Percentiles rank a stretch among this genome's conserved stretches.
Evolutionary conservation across 2,797 vertebrate genomes (phyloP).

Genomic region (Mormyrus proboscirostris): DNA sequence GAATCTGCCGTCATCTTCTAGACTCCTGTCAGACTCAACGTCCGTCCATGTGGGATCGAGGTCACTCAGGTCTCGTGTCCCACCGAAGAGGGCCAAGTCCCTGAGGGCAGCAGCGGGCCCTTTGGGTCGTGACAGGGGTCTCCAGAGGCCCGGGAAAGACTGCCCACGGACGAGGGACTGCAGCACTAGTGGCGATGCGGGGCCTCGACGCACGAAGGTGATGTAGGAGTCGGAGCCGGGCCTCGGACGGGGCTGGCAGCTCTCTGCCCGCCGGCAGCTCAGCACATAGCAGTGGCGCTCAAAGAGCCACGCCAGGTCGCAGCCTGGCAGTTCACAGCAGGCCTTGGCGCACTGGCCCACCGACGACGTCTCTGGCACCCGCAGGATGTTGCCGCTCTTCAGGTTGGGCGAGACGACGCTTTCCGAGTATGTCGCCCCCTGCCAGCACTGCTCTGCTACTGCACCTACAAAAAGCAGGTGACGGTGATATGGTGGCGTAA

Average conservation of each 20-base stretch:
- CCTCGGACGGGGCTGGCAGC: constrained; percentile 67
- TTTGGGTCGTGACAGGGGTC: constrained; percentile 39
- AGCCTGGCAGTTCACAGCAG: constrained; percentile 71
- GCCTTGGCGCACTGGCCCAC: constrained; percentile 66
- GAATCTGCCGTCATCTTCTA: constrained; percentile 48
- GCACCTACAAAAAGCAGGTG: constrained; percentile 51
- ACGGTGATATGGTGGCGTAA: not conserved
- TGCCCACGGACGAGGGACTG: constrained; percentile 61
- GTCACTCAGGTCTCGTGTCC: constrained; percentile 40
- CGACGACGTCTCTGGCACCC: constrained; percentile 63
- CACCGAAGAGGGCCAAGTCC: constrained; percentile 60
- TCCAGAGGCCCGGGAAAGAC: constrained; percentile 50
- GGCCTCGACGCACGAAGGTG: constrained; percentile 67
- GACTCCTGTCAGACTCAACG: constrained; percentile 54
- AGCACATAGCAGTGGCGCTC: constrained; percentile 76
- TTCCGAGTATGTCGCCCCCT: constrained; percentile 65
- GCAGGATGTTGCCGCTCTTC: constrained; percentile 64
- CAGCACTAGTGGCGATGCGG: constrained; percentile 56
- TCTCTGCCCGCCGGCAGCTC: constrained; percentile 67
- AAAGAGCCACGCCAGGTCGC: constrained; percentile 82
- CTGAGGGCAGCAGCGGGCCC: constrained; percentile 49
- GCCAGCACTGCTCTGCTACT: constrained; percentile 68
- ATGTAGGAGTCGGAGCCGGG: constrained; percentile 67
- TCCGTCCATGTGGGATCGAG: constrained; percentile 44
- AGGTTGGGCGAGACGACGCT: constrained; percentile 71